Evolutionary conservation across 2,888 invertebrate species (phyloP), one percentile per base, ranked within the genome.

Genomic region (Molorchus minor): DNA sequence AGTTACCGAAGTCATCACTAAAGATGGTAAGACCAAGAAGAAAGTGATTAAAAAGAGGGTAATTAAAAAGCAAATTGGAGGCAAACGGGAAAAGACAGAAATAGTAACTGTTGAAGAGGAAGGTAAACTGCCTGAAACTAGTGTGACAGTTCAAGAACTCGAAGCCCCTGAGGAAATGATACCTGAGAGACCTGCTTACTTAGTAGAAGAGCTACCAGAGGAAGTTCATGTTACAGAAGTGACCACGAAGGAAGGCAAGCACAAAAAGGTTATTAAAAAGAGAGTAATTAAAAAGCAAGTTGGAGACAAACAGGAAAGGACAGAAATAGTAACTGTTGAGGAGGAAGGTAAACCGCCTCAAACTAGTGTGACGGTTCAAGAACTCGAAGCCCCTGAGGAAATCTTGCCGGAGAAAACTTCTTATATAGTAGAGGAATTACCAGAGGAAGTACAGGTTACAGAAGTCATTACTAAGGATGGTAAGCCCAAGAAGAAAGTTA

Each of bases 211-310:
- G 66, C 61, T 73, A 15, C 69, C 72, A 35, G 58, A 63, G 40
- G 58, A 65, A 47, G 21, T 57, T 41, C 36, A 61, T 55, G 62
- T 65, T 58, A 61, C 64, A 13, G 64, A 63, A 52, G 56, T 71
- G n/a, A 64, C 70, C 16, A 62, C 69, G 33, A 69, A 74, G 40
- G 59, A 62, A 38, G 70, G 62, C 8, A 55, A 56, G 12, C 29
- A 49, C 10, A 70, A 65, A 7, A 80, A 81, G 57, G 73, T 81
- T 1, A 82, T 84, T 10, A 84, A 82, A 62, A 81, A 77, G 40
- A 75, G 80, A 40, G 64, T 76, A 0, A 78, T 80, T 36, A 82
- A 75, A 51, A 82, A 81, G 64, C 78, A 59, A 15, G 72, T 71
- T 45, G 75, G 70, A 36, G 71, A 47, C 30, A 70, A 61, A 72